Base-by-base conservation (phyloP, 2,888 invertebrate genomes). In the Aromia moschata region DNA sequence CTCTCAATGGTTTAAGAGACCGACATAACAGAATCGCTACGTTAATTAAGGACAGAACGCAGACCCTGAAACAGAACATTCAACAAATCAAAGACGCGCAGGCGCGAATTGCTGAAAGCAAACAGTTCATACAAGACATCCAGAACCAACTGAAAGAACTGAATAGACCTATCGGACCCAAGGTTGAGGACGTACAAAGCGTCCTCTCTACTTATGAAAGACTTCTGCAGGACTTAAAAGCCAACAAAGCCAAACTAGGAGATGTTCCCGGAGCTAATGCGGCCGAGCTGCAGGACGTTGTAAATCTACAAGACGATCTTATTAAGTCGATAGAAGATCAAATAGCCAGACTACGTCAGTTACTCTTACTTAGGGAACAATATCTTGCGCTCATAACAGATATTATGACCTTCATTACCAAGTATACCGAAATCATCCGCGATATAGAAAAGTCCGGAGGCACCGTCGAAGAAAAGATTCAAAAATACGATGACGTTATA, bases 181-280 rank as follows among this genome's bases (percentile, higher is more conserved):
- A 90, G 74, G 90, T 92, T 1, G 93, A 95, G 75, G 96, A 96
- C 77, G 95, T 96, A 0, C 91, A 94, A 76, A 88, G 89, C n/a
- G 85, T 94, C 67, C 83, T 93, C 17, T 85, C 86, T 31, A 86
- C 90, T 0, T 93, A 93, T 72, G 93, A 93, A 81, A 86, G 87
- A 67, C 90, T 94, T 46, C 80, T 93, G 14, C 85, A 85, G 56
- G 91, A 93, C 65, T 81, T 94, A 0, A 93, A 92, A 78, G 86
- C 87, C 47, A 91, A 91, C 76, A 92, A 91, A 73, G 83, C 86
- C 0, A 92, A 91, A 83, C 83, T 93, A 46, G 89, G 88, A 49
- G 90, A 93, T 75, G 82, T 94, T 31, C 90, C 92, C 74, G 87
- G 88, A 3, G 89, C 88, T 16, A 92, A 89, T 75, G 82, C 91